Base-by-base conservation (phyloP, 2,113 vertebrate species). In the Hypomesus transpacificus region DNA sequence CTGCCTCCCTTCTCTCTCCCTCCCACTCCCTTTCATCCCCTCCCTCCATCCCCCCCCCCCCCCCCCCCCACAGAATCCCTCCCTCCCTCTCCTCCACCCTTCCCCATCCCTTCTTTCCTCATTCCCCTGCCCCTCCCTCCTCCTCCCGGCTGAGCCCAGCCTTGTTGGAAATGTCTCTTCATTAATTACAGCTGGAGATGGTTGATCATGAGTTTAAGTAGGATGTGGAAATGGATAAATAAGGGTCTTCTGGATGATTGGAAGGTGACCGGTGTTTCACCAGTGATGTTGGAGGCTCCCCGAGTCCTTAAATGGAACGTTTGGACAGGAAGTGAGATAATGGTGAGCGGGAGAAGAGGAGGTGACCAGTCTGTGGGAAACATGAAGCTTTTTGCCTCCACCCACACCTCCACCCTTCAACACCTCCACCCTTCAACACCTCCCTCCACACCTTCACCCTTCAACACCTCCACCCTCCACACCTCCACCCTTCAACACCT, bases 201-300 rank as follows among this genome's bases (percentile, higher is more conserved):
- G 59, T 76, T 82, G 69, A 66, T 26, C 18, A 26, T 59, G 61
- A 18, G 4, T 16, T 26, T 18, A 31, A 63, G 22, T 4, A 26
- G 59, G 22, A 26, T 11, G 39, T 46, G 39, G 39, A 46, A 46
- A 46, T 7, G 17, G 54, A 46, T 46, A 46, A 46, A 46, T 11
- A 46, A 9, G 39, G 39, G 39, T 5, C 39, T 46, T 46, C 39
- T 46, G 39, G 39, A 46, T 46, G 39, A 46, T 7, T 46, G 39
- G 39, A 46, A 46, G 39, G 39, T 46, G 39, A 46, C 9, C 7
- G 39, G 39, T 46, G 39, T 46, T 46, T 9, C 1, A 46, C 39
- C 39, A 46, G 39, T 46, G 39, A 46, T 46, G 39, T 46, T 7
- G 7, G 24, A 26, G 24, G 24, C 24, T 26, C 24, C 24, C 24